A percentile compares a stretch with the other conserved stretches of the same genome.
Evolutionary conservation across 2,888 invertebrate genomes (phyloP).

Genomic region (Oscheius myriophilus): DNA sequence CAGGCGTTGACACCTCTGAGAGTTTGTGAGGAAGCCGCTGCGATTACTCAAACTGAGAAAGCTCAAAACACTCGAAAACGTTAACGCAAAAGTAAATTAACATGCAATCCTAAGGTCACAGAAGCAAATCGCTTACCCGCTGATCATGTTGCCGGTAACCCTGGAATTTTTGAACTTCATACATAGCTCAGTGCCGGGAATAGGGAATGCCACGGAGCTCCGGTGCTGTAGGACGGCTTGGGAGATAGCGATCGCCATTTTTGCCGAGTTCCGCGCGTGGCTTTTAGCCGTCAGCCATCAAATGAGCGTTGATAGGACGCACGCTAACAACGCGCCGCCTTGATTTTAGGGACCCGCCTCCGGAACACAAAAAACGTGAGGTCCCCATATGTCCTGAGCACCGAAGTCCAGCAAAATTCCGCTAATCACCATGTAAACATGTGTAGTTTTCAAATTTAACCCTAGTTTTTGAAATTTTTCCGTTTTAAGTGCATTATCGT

Average conservation of each 20-base stretch:
- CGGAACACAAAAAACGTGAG: neutral
- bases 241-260: slow-evolving; percentile 61
- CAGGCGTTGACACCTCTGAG: slow-evolving; percentile 17
- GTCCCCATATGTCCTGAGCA: slow-evolving; percentile 2
- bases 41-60: neutral
- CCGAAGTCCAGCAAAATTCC: neutral
- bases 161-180: slow-evolving; percentile 64
- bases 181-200: slow-evolving; percentile 37
- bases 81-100: neutral
- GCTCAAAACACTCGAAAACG: neutral
- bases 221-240: slow-evolving; percentile 57
- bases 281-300: slow-evolving; percentile 31
- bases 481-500: slow-evolving; percentile 1
- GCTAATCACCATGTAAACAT: neutral
- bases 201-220: slow-evolving; percentile 45
- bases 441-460: neutral
- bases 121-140: slow-evolving; percentile 58
- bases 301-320: slow-evolving; percentile 31
- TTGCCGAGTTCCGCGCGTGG: slow-evolving; percentile 7
- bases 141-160: slow-evolving; percentile 70
- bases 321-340: slow-evolving; percentile 28
- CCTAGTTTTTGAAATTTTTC: neutral
- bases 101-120: neutral
- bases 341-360: slow-evolving; percentile 29
- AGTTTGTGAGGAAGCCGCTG: too few species aligned